phyloP scores from a whole-genome alignment of 2,113 vertebrate species.

The Balaenoptera acutorostrata region DNA sequence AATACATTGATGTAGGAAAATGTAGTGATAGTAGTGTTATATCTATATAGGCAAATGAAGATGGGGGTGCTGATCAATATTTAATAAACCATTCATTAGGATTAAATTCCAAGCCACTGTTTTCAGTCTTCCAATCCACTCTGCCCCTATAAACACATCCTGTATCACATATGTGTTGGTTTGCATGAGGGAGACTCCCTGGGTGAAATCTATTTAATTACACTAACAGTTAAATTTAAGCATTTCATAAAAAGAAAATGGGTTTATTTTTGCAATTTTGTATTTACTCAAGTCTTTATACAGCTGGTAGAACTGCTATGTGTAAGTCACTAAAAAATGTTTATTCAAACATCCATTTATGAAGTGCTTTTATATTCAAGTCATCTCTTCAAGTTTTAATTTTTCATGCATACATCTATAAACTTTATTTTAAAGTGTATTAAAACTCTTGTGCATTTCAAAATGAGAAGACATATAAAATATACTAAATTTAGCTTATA shows the following conservation, averaged over 20 bases:
- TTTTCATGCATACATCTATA: neutral
- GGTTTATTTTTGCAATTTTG: neutral
- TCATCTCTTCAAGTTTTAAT: neutral
- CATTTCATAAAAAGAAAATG: neutral
- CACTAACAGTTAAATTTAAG: neutral
- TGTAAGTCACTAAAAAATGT: neutral
- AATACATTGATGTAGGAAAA: neutral
- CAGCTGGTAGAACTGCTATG: neutral
- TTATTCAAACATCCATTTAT: neutral
- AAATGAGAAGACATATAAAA: neutral
- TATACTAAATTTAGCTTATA: neutral
- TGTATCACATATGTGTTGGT: rapidly evolving
- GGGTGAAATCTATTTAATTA: neutral
- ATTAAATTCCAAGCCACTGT: neutral
- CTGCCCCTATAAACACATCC: neutral
- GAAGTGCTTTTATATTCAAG: neutral
- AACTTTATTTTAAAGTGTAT: neutral
- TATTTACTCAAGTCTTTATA: neutral
- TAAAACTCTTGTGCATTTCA: neutral
- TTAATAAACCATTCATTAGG: neutral
- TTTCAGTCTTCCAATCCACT: neutral
- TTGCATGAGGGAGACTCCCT: neutral
- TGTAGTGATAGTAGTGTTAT: neutral
- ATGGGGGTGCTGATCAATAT: neutral
- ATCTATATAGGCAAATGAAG: neutral